Conservation (phyloP, 2,888 invertebrate genomes). For the Toxonevra muliebris region DNA sequence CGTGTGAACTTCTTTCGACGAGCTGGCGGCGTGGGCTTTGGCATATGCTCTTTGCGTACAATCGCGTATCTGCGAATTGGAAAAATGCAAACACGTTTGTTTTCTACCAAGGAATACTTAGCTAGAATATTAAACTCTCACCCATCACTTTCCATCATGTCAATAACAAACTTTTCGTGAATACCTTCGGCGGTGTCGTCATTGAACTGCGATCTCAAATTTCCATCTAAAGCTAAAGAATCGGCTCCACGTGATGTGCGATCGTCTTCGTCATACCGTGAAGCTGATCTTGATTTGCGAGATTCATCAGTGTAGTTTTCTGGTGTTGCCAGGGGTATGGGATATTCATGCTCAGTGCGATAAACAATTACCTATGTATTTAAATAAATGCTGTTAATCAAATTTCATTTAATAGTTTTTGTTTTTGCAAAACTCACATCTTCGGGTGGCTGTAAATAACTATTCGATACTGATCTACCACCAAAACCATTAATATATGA, state of each 20-base stretch:
- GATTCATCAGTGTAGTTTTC: constrained; percentile 67
- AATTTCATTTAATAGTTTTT: not conserved
- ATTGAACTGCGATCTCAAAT: constrained; percentile 41
- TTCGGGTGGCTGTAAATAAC: constrained; percentile 63
- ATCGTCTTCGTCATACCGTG: constrained; percentile 72
- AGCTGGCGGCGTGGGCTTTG: constrained; percentile 71
- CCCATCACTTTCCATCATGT: constrained; percentile 65
- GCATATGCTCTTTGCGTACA: constrained; percentile 76
- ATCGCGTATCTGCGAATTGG: constrained; percentile 75
- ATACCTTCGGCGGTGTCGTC: constrained; percentile 43
- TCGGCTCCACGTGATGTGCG: constrained; percentile 78
- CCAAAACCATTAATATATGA: constrained; percentile 63
- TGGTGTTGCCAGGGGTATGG: constrained; percentile 69
- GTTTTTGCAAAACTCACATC: constrained; percentile 52
- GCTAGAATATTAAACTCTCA: constrained; percentile 39
- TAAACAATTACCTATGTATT: constrained; percentile 71
- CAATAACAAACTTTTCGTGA: constrained; percentile 58
- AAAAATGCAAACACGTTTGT: not conserved
- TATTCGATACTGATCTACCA: constrained; percentile 65
- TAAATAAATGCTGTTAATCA: not conserved
- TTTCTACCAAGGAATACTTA: no score
- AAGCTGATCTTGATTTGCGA: constrained; percentile 69
- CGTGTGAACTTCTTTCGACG: constrained; percentile 69
- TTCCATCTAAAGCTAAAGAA: constrained; percentile 63
- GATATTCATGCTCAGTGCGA: constrained; percentile 74